Evolutionary conservation across 2,113 vertebrate species (phyloP), one percentile per base, ranked within the genome.

Genomic region (Cynopterus brachyotis): DNA sequence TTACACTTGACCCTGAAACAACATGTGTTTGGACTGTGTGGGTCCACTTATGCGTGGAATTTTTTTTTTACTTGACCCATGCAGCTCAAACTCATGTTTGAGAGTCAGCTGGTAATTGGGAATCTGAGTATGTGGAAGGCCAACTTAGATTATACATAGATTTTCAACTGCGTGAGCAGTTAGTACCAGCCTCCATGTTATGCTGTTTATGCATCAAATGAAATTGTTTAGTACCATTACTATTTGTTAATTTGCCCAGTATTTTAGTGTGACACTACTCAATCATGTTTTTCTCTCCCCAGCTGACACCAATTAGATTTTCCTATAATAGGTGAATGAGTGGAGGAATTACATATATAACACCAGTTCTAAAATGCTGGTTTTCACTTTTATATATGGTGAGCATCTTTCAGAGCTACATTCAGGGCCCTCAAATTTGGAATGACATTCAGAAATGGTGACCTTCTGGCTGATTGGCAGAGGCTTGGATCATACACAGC

Each of bases 141-240:
- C 12, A 15, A 3, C n/a, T 17, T 59, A 59, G 45, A 47, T 78
- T 37, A 28, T 24, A 28, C 3, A 13, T 28, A 16, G 35, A 20
- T 81, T 59, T 59, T 40, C 5, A 0, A 20, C 78, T 17, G 24
- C 4, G 7, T 26, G 30, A 26, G n/a, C n/a, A 4, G 35, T 81
- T 5, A 9, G 26, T 0, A 9, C 78, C 55, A 24, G 7, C 2
- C 47, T 35, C 19, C 24, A 1, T 3, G 8, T 17, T 40, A 2
- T 3, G 13, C 9, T 40, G 24, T 59, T 28, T 35, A 40, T 13
- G 35, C 22, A 35, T 79, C 22, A 59, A 16, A 22, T 40, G 76
- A 59, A 67, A 45, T 96, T 76, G 79, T 50, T 76, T 85, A 85
- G 86, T 89, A 3, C 40, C 26, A 47, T 85, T 89, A 35, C 35